These are phyloP conservation scores for Ormyrus pomaceus DNA, from an alignment of 2,888 invertebrate species.

Conservation along the genomic window DNA sequence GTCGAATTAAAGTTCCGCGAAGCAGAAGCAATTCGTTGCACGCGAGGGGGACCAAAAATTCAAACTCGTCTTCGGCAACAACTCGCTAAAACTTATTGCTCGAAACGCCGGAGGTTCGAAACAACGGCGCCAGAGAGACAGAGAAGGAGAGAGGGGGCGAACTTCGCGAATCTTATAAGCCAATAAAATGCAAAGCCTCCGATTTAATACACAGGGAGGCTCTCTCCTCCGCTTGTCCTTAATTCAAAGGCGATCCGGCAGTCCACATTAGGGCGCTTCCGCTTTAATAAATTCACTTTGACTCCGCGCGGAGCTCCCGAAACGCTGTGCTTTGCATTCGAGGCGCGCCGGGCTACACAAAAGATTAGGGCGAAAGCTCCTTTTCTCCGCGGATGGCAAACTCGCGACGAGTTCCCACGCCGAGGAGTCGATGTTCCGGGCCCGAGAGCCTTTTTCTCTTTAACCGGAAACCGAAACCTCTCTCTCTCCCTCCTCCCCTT, in stretches of 20 bases:
- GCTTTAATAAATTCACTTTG: constrained; percentile 37
- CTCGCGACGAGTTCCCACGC: neutral
- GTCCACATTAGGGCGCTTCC: neutral
- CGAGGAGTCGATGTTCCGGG: too few species aligned
- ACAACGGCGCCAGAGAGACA: neutral
- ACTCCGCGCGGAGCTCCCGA: constrained; percentile 1
- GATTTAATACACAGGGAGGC: too few species aligned
- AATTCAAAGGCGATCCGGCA: neutral
- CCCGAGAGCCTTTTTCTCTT: neutral
- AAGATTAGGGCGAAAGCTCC: constrained; percentile 49
- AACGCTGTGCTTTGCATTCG: constrained; percentile 24
- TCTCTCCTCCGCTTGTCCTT: neutral
- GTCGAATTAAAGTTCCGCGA: constrained; percentile 16
- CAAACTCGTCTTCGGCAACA: neutral
- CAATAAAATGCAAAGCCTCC: constrained; percentile 7
- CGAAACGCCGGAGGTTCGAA: neutral
- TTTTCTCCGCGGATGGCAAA: constrained; percentile 17
- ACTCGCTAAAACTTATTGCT: neutral
- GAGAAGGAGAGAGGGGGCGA: too few species aligned
- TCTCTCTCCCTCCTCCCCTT: neutral
- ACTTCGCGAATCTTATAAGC: neutral
- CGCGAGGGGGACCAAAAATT: neutral
- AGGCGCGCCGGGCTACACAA: constrained; percentile 18
- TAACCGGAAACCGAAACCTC: constrained; percentile 7
- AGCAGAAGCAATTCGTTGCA: constrained; percentile 11